phyloP scores from a whole-genome alignment of 2,888 invertebrate genomes.

The Hemaris fuciformis region DNA sequence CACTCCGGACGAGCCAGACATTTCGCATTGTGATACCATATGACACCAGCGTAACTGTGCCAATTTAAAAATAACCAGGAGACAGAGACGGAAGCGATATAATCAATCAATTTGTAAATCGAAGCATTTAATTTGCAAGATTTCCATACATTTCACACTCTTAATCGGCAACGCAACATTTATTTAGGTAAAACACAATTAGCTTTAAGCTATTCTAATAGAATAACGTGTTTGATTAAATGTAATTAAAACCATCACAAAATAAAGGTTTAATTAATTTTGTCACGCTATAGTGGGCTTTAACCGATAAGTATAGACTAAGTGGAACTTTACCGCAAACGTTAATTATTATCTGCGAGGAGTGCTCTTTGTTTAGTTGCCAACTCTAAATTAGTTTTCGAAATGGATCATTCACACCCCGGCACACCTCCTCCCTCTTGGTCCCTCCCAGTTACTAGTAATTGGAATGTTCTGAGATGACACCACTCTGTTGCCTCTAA shows the following conservation, averaged over 20 bases:
- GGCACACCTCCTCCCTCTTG: slow-evolving; percentile 43
- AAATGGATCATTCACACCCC: slow-evolving; percentile 82
- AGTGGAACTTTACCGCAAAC: slow-evolving; percentile 80
- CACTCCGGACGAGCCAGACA: too few relatives aligned
- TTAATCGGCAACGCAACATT: too few relatives aligned
- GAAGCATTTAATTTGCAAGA: too few relatives aligned
- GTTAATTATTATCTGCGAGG: slow-evolving; percentile 81
- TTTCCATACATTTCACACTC: too few relatives aligned
- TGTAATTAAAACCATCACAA: slow-evolving; percentile 14
- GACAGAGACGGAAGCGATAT: too few relatives aligned
- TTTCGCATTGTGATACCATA: too few relatives aligned
- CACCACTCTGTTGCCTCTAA: slow-evolving; percentile 77
- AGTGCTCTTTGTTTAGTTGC: slow-evolving; percentile 82
- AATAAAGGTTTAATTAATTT: slow-evolving; percentile 56
- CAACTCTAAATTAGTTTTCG: slow-evolving; percentile 83
- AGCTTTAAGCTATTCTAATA: background rate
- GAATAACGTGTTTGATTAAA: background rate
- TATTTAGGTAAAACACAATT: too few relatives aligned
- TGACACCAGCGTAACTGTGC: too few relatives aligned
- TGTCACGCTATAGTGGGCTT: slow-evolving; percentile 66
- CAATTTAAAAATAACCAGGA: too few relatives aligned
- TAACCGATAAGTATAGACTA: slow-evolving; percentile 67
- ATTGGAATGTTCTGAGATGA: slow-evolving; percentile 81
- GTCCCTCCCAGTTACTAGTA: slow-evolving; percentile 57
- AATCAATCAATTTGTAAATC: too few relatives aligned